Evolutionary conservation across 2,888 invertebrate genomes (phyloP).

Genomic region (Papilio elwesi): DNA sequence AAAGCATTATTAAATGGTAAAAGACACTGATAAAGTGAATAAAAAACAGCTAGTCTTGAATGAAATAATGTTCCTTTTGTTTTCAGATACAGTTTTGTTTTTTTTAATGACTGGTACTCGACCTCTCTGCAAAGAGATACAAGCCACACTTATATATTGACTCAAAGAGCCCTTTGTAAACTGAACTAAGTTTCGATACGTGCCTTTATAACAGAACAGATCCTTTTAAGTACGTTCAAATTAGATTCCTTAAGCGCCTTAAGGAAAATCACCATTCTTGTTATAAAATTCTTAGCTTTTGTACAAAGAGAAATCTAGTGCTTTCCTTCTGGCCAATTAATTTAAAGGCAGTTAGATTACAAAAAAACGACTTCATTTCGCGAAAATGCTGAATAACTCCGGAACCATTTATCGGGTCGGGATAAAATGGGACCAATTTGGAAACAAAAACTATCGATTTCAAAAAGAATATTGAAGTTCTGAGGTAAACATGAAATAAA

Average conservation of each 20-base stretch:
- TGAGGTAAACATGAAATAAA: too few species aligned
- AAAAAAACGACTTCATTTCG: too few species aligned
- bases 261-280: background rate
- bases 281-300: too few species aligned
- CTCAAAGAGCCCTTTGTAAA: conserved; percentile 19
- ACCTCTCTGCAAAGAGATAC: conserved; percentile 1
- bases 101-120: background rate
- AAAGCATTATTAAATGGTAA: too few species aligned
- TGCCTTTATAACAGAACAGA: conserved; percentile 19
- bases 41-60: background rate
- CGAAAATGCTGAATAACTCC: too few species aligned
- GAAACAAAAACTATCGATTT: too few species aligned
- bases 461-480: too few species aligned
- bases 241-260: conserved; percentile 4
- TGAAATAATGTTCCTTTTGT: background rate
- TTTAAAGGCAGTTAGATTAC: too few species aligned
- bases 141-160: background rate
- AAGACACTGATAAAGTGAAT: background rate
- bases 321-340: too few species aligned
- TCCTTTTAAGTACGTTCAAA: conserved; percentile 8
- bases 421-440: too few species aligned
- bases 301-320: too few species aligned
- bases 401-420: too few species aligned
- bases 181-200: conserved; percentile 16
- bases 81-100: background rate